Percentiles rank a stretch among this genome's conserved stretches.
Evolutionary conservation across 2,113 vertebrate genomes (phyloP).

Genomic region (Cyprinodon variegatus): DNA sequence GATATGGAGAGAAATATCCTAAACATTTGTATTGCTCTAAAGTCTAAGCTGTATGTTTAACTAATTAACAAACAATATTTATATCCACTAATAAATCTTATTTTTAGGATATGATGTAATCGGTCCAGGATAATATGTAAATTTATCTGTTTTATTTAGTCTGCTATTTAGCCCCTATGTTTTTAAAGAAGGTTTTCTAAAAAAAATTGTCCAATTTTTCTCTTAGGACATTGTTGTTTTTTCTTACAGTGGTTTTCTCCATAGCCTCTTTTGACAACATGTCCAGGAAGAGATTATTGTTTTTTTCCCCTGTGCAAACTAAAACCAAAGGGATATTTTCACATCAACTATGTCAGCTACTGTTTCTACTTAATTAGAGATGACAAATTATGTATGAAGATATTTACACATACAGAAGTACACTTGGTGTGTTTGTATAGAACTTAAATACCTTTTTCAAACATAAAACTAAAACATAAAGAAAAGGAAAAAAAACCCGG

Average conservation of each 20-base stretch:
- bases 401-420: no score
- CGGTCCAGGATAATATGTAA: background rate
- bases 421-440: no score
- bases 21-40: no score
- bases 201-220: background rate
- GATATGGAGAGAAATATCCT: no score
- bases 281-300: conserved; percentile 49
- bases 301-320: conserved; percentile 21
- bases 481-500: no score
- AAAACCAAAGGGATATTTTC: conserved; percentile 6
- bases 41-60: background rate
- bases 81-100: background rate
- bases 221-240: conserved; percentile 10
- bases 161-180: conserved; percentile 11
- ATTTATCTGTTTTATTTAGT: background rate
- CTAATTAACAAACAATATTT: background rate
- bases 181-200: conserved; percentile 10
- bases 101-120: background rate
- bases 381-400: conserved; percentile 33
- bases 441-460: no score
- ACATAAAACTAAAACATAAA: no score
- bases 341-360: conserved; percentile 24
- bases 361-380: conserved; percentile 60
- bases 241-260: conserved; percentile 44
- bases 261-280: conserved; percentile 34